phyloP scores from a whole-genome alignment of 2,888 invertebrate genomes.

The Xylophagus ater region DNA sequence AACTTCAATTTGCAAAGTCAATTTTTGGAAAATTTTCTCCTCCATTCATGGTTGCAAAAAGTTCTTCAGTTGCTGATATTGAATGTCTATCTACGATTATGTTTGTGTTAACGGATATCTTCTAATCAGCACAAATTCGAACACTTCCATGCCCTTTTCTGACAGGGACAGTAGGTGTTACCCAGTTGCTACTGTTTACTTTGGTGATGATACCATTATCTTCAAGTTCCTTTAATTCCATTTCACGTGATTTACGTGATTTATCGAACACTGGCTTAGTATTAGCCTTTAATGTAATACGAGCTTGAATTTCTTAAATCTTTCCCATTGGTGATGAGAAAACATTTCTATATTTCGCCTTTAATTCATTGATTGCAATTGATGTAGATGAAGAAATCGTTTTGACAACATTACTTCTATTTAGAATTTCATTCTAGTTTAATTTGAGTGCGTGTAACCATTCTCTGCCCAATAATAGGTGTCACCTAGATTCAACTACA shows the following conservation, averaged over 20 bases:
- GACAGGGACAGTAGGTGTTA: constrained; percentile 27
- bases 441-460: too few relatives aligned
- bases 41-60: constrained; percentile 21
- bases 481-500: too few relatives aligned
- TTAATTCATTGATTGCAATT: too few relatives aligned
- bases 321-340: neutral
- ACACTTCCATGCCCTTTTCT: constrained; percentile 22
- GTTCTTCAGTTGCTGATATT: constrained; percentile 22
- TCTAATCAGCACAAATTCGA: constrained; percentile 22
- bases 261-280: neutral
- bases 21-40: constrained; percentile 23
- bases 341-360: neutral
- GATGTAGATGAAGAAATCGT: too few relatives aligned
- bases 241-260: too few relatives aligned
- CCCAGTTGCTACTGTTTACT: constrained; percentile 23
- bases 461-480: too few relatives aligned
- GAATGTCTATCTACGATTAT: constrained; percentile 23
- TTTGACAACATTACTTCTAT: too few relatives aligned
- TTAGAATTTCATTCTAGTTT: too few relatives aligned
- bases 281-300: neutral
- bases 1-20: constrained; percentile 28
- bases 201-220: neutral
- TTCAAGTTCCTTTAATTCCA: neutral
- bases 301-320: neutral
- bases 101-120: constrained; percentile 22